Base-by-base conservation (phyloP, 2,888 invertebrate genomes). In the Alsophila aescularia region DNA sequence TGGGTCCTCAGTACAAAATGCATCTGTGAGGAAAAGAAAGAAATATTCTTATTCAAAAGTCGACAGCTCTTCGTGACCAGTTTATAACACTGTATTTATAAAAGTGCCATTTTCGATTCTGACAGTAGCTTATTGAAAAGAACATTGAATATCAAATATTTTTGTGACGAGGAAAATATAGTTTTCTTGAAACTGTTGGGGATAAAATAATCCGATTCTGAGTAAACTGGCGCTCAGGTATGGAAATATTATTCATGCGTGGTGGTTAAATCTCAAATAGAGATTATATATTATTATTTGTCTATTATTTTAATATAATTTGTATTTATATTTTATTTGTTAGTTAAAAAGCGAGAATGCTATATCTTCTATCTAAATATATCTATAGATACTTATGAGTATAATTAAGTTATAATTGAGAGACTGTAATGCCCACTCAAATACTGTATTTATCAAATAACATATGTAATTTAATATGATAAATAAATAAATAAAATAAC, bases 1-100 rank as follows among this genome's bases (percentile, higher is more conserved):
- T 73, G 59, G n/a, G 0, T 29, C 69, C 69, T 63, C 41, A 58
- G 16, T 16, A 52, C 52, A 60, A 72, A n/a, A 67, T 79, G 79
- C 80, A 81, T 74, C 73, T 61, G 64, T 64, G 66, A 76, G 69
- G 68, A 68, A 65, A 60, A 64, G 67, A 81, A 84, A 85, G 83
- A 87, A 86, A 87, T 81, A 85, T 85, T 81, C 75, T 83, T 83
- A 85, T 86, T 85, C 83, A 83, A 78, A 84, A 81, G 77, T 82
- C 77, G 77, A 76, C 77, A 73, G 72, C 75, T 70, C 72, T 72
- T 77, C 83, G 84, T 85, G 85, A 83, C 83, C 79, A 72, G 80
- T 77, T 78, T 80, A 71, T 71, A 73, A 69, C 69, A 62, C 64
- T 62, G 60, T 60, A 51, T 65, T 60, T 62, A 66, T 63, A 60